Evolutionary conservation across 2,797 vertebrate genomes (phyloP).

Genomic region (Naso thynnoides): DNA sequence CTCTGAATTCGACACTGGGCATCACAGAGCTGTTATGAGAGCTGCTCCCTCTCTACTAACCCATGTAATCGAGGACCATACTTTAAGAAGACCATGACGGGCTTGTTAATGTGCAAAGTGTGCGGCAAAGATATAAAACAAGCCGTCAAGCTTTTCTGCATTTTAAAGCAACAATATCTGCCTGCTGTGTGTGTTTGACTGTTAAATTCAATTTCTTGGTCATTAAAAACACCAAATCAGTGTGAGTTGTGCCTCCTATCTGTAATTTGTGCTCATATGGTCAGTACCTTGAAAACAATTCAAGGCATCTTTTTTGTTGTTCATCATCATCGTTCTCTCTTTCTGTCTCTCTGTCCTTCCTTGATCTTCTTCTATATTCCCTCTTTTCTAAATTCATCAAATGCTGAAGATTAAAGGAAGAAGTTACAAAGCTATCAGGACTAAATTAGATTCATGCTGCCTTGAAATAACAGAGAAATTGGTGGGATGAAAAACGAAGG

Average conservation of each 20-base stretch:
- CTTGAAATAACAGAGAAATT: constrained; percentile 82
- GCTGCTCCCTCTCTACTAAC: constrained; percentile 11
- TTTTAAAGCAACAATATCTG: constrained; percentile 20
- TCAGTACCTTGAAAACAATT: constrained; percentile 44
- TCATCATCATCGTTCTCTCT: constrained; percentile 7
- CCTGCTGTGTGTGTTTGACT: constrained; percentile 29
- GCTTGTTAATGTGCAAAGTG: constrained; percentile 11
- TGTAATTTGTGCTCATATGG: constrained; percentile 44
- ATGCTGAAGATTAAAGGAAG: constrained; percentile 81
- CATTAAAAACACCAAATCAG: constrained; percentile 56
- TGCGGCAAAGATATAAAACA: constrained; percentile 14
- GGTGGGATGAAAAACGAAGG: constrained; percentile 80
- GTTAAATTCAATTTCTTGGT: constrained; percentile 23
- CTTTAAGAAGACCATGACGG: background rate
- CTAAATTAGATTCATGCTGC: constrained; percentile 84
- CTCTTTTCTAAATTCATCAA: constrained; percentile 71
- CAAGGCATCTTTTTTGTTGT: constrained; percentile 35
- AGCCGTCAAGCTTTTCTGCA: background rate
- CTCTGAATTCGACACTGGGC: constrained; percentile 57
- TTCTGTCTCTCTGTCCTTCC: background rate
- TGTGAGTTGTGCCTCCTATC: constrained; percentile 30
- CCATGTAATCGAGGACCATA: constrained; percentile 8
- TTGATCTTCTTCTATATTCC: constrained; percentile 11
- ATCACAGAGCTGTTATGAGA: constrained; percentile 58
- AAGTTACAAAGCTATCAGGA: constrained; percentile 71